Base-by-base conservation (phyloP, 2,888 invertebrate species). In the Athalia rosae region DNA sequence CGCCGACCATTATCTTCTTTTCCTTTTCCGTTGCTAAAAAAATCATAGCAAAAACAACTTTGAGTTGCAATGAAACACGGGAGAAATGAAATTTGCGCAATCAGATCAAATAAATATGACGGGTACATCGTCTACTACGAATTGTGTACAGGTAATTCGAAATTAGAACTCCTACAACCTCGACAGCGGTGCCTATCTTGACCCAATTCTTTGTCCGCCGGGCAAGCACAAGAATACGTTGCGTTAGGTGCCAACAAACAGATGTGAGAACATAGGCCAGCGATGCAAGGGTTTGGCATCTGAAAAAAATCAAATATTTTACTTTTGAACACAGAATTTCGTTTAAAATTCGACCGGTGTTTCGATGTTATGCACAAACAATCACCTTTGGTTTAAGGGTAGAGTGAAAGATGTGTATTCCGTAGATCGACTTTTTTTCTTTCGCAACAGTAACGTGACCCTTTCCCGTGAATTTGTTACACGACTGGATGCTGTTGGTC, bases 391-490 rank as follows among this genome's bases (percentile, higher is more conserved):
- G 91, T 84, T 93, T 93, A 79, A 94, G 89, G 0, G 93, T 91
- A 0, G 94, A 93, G 87, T 97, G 96, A 88, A 94, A 95, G 9
- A 97, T 92, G 83, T 95, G 94, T 62, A 97, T 91, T 1, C 95
- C 95, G 91, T 92, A 91, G 62, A 93, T 91, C 83, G 87, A 87
- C 13, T 90, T 89, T 41, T 90, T 90, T 81, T 93, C 92, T 62
- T 91, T 91, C 0, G 92, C 87, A 2, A 94, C 74, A 0, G 92
- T 91, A 13, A 91, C 89, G 81, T 92, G 92, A 80, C 93, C 88
- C 83, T 93, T 94, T 0, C 95, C 95, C 0, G 93, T 93, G 83
- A 95, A 93, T 87, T 98, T 98, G 86, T 97, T 93, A 73, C 95
- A 94, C 0, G 93, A 93, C 82, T 95, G 93, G 8, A 98, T 92